Base-by-base conservation (phyloP, 2,888 invertebrate species). In the Ennomos erosarius region DNA sequence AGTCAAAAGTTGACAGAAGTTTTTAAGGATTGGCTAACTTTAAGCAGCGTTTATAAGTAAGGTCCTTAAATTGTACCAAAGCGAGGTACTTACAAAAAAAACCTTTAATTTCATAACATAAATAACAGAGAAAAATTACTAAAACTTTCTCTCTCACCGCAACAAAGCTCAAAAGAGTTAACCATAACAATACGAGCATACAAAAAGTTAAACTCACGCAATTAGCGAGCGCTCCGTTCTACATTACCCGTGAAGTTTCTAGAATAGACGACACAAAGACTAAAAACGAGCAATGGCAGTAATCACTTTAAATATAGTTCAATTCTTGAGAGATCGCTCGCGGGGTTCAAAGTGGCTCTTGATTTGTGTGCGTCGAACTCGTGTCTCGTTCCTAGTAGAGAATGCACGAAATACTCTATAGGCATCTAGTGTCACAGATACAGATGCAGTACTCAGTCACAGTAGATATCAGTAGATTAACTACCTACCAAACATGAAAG, bases 271-370 rank as follows among this genome's bases (percentile, higher is more conserved):
- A 47, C 59, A 67, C 62, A 69, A 73, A 71, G 51, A 59, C 45
- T 43, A 47, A 74, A 84, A 81, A 78, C 68, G 74, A 82, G 84
- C 82, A 86, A 82, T 78, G 76, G 74, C 78, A 75, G 81, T 85
- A 81, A 87, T 86, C 82, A 82, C 74, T 84, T 82, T 84, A 78
- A 81, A 85, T 84, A 82, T 82, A 83, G 83, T 81, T 79, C 78
- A 78, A 78, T 79, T 80, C 75, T 79, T 75, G 75, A 65, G 76
- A 78, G 84, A 76, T 84, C 82, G 36, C 34, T 53, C 33, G 78
- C 85, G 85, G 85, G 84, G 84, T 85, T 84, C 85, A 88, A 90
- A 90, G 87, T 86, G 84, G 79, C 76, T 77, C 76, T 85, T 90
- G 91, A 90, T 90, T 90, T 90, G 90, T 90, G 84, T 82, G 79